Percentiles rank a stretch among this genome's conserved stretches.
These are phyloP conservation scores for Diarsia dahlii DNA, from an alignment of 2,888 invertebrate genomes.

Conservation along the genomic window DNA sequence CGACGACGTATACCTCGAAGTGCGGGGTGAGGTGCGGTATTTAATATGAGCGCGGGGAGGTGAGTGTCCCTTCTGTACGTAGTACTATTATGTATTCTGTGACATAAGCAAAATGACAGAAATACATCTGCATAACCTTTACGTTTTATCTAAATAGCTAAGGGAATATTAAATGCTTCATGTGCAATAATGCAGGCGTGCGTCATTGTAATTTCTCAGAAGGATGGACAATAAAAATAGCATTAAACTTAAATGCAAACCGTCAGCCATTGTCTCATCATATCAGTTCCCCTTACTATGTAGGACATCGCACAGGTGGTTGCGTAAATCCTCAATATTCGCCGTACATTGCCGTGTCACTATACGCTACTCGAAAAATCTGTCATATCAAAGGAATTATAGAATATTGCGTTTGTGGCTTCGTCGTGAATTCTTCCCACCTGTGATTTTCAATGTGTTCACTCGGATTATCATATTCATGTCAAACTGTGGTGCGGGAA, in stretches of 20 bases:
- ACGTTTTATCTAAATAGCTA: constrained; percentile 1
- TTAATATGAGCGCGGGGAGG: too few species aligned
- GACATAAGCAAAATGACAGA: neutral
- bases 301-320: constrained; percentile 64
- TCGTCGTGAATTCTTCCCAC: constrained; percentile 68
- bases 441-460: constrained; percentile 69
- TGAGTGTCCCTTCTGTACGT: too few species aligned
- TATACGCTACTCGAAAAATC: constrained; percentile 66
- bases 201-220: constrained; percentile 67
- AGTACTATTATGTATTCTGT: too few species aligned
- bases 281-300: constrained; percentile 44
- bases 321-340: constrained; percentile 69
- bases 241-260: constrained; percentile 63
- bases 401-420: constrained; percentile 69
- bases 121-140: neutral
- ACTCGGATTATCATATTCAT: constrained; percentile 75
- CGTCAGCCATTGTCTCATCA: constrained; percentile 65
- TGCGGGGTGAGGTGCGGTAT: too few species aligned
- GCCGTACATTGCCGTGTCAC: constrained; percentile 69
- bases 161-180: neutral
- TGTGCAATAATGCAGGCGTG: constrained; percentile 20
- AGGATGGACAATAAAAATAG: constrained; percentile 73
- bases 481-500: constrained; percentile 62
- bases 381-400: constrained; percentile 69
- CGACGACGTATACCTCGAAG: too few species aligned